Percentiles rank a stretch among this genome's conserved stretches.
Conservation (phyloP, 2,797 vertebrate genomes). For the Enteromius treurensis region DNA sequence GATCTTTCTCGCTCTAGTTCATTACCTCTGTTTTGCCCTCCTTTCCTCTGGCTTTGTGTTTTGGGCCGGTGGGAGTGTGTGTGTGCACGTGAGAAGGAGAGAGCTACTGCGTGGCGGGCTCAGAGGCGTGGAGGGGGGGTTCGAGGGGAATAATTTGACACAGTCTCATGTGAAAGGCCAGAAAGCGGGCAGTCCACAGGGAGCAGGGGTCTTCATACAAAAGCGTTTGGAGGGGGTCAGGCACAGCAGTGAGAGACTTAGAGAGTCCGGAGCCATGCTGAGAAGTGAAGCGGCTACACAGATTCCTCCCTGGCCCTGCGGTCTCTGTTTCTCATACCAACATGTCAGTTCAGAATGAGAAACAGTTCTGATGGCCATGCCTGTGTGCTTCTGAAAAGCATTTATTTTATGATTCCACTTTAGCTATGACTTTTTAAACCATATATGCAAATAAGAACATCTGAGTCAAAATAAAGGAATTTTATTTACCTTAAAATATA, state of each 20-base stretch:
- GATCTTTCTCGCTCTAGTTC: conserved; percentile 7
- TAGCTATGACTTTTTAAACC: background rate
- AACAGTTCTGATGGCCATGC: conserved; percentile 19
- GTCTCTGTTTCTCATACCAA: conserved; percentile 45
- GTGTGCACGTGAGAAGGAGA: conserved; percentile 27
- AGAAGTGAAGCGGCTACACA: conserved; percentile 76
- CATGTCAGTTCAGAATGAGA: conserved; percentile 3
- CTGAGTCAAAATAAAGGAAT: background rate
- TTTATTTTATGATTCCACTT: background rate
- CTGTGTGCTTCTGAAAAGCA: background rate
- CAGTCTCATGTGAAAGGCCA: conserved; percentile 82
- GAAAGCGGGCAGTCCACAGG: conserved; percentile 75
- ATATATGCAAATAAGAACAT: background rate
- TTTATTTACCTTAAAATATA: background rate
- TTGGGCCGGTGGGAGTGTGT: conserved; percentile 3
- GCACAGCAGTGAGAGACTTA: conserved; percentile 56
- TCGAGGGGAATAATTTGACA: conserved; percentile 78
- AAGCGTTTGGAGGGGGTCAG: conserved; percentile 68
- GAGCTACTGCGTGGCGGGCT: conserved; percentile 52
- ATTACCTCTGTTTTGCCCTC: conserved; percentile 18
- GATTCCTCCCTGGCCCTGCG: conserved; percentile 70
- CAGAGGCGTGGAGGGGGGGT: conserved; percentile 59
- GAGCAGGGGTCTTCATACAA: conserved; percentile 76
- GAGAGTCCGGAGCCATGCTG: conserved; percentile 71
- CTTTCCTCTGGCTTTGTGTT: conserved; percentile 33